Percentiles rank a stretch among this genome's conserved stretches.
These are phyloP conservation scores for Helicoverpa armigera DNA, from an alignment of 1,140 invertebrate genomes.

Conservation along the genomic window DNA sequence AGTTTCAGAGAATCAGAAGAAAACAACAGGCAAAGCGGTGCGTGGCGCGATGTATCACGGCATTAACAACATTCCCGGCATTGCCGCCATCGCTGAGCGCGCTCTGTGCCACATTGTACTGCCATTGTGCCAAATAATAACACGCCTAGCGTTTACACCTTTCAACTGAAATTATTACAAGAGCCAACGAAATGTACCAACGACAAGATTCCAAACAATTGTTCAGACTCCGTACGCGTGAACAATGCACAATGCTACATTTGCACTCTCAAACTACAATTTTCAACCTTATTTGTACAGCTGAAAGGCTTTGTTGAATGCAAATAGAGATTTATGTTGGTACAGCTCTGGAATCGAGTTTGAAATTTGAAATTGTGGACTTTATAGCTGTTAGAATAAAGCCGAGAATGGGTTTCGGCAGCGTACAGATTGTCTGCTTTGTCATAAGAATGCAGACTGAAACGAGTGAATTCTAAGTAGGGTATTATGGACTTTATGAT, in stretches of 20 bases:
- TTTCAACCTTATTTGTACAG: slow-evolving; percentile 26
- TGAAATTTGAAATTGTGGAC: slow-evolving; percentile 17
- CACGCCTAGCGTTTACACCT: slow-evolving; percentile 39
- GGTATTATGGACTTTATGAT: slow-evolving; percentile 17
- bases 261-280: neutral
- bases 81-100: neutral
- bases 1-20: neutral
- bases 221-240: slow-evolving; percentile 14
- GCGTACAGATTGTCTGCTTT: slow-evolving; percentile 3
- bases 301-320: neutral
- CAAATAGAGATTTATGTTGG: slow-evolving; percentile 10
- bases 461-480: slow-evolving; percentile 11
- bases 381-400: slow-evolving; percentile 2
- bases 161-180: slow-evolving; percentile 39
- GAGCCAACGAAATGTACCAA: slow-evolving; percentile 36
- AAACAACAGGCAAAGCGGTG: neutral
- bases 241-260: slow-evolving; percentile 13
- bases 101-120: neutral
- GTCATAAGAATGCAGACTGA: slow-evolving; percentile 14
- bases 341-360: neutral
- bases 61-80: slow-evolving; percentile 31
- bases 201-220: slow-evolving; percentile 43
- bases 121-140: slow-evolving; percentile 42
- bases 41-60: slow-evolving; percentile 2
- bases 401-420: neutral